Evolutionary conservation across 2,113 vertebrate genomes (phyloP), one percentile per base, ranked within the genome.

Genomic region (Lampris megalopsis): DNA sequence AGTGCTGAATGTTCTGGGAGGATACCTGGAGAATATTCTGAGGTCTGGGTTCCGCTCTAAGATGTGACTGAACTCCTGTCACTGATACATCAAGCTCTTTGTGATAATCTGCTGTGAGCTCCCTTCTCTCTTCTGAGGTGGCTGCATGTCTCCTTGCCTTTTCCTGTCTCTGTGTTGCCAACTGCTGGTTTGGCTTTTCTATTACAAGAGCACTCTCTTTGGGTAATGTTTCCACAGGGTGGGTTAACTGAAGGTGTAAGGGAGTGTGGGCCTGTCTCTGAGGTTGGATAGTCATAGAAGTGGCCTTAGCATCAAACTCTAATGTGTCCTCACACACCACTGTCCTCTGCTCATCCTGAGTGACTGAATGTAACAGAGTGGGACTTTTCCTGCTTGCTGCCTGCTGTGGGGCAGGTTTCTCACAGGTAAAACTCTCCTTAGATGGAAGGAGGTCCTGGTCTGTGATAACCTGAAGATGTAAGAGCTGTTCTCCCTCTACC

Each of bases 391-490:
- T 87, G 71, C 66, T 43, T 6, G 72, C 79, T 67, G 91, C 91
- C 1, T 71, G 82, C 24, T 94, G 91, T 80, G 90, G 7, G 0
- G 63, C 41, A 57, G 94, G 93, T 72, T 90, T 92, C 60, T 94
- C 91, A 92, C 83, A 90, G 61, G 73, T 90, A 62, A 95, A 92
- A 42, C 75, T 80, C 40, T 66, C 85, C 79, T 95, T 94, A 67
- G 90, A 91, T 9, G 94, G 89, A 58, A 96, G 90, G 10, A 89
- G 76, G 43, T 90, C 76, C 73, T 95, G 94, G 52, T 94, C 92
- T 57, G 87, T 88, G 52, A 94, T 89, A 57, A 94, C 88, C 72
- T 95, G 94, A 69, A 95, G 83, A 75, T 94, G 91, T 65, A 95
- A 63, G 9, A 93, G 5, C 73, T 93, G 92, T 41, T 90, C 89